Evolutionary conservation across 2,797 vertebrate genomes (phyloP), one percentile per base, ranked within the genome.

Genomic region (Poecilia velifera): DNA sequence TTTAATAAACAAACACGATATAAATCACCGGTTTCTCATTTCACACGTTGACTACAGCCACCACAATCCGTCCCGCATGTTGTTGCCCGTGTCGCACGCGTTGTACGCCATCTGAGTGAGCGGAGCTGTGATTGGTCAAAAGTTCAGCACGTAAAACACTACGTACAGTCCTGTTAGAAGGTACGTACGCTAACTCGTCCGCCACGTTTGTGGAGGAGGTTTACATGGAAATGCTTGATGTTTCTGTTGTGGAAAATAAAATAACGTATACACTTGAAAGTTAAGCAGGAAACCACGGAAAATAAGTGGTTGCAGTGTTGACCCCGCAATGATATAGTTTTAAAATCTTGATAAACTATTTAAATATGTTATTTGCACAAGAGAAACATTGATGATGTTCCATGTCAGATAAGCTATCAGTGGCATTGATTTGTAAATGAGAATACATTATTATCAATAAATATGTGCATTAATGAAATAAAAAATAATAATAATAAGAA

Each of bases 1-100:
- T 31, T n/a, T 5, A 25, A 20, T 1, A 0, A 51, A 8, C 34
- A 4, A 4, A 20, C 0, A 0, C 34, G 0, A 68, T 28, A 6
- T 75, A 70, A 80, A 71, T n/a, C 1, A 71, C 41, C 76, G 82
- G 57, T 85, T 89, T 76, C 53, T 88, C 80, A 81, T 47, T 75
- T 13, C 88, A 53, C 91, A 87, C 90, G 92, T 85, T 91, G 83
- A 34, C 79, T 73, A 2, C 51, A 76, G 71, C 82, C 84, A 80
- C 90, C 81, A 90, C 78, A 59, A 76, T 77, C 84, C 72, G 64
- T 71, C 57, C 89, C 88, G 90, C 95, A 94, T 93, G 95, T 89
- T 89, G 84, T 41, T 45, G 9, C 2, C 14, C 6, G 39, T 12
- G 95, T 93, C 95, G 93, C 94, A 59, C 8, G 13, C 7, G 71